Evolutionary conservation across 2,797 vertebrate genomes (phyloP).

Genomic region (Apogon hyalosoma): DNA sequence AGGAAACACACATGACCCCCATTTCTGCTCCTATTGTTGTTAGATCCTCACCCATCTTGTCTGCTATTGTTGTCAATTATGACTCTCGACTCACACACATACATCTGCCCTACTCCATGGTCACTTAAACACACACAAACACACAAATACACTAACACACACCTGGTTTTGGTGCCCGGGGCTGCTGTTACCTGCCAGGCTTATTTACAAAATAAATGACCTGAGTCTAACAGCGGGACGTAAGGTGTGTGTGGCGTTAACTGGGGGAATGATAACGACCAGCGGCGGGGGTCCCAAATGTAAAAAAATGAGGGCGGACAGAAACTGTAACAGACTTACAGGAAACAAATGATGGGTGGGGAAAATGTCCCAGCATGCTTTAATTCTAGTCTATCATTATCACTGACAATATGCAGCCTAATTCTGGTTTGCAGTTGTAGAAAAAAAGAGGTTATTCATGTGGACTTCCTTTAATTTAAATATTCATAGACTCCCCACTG

Average conservation of each 20-base stretch:
- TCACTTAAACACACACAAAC: slow-evolving; percentile 28
- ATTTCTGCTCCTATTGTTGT: slow-evolving; percentile 50
- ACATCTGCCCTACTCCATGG: slow-evolving; percentile 21
- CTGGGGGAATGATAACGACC: slow-evolving; percentile 28
- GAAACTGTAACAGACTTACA: slow-evolving; percentile 12
- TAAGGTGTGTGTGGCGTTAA: slow-evolving; percentile 6
- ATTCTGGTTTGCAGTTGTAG: slow-evolving; percentile 6
- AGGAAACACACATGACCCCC: slow-evolving; percentile 35
- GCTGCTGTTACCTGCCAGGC: slow-evolving; percentile 56
- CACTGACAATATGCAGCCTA: neutral
- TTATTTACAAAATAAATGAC: slow-evolving; percentile 62
- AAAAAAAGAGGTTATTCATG: slow-evolving; percentile 17
- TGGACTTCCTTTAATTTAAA: slow-evolving; percentile 53
- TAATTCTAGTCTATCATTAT: neutral
- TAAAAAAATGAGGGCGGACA: slow-evolving; percentile 17
- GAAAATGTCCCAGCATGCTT: slow-evolving; percentile 40
- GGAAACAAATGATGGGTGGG: slow-evolving; percentile 26
- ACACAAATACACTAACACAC: slow-evolving; percentile 16
- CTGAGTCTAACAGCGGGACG: slow-evolving; percentile 28
- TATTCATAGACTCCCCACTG: slow-evolving; percentile 57
- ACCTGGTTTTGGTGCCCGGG: slow-evolving; percentile 18
- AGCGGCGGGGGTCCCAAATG: slow-evolving; percentile 15
- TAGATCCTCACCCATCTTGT: slow-evolving; percentile 27
- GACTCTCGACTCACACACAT: slow-evolving; percentile 21
- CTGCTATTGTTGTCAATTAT: slow-evolving; percentile 49